A percentile compares a stretch with the other conserved stretches of the same genome.
Evolutionary conservation across 2,888 invertebrate genomes (phyloP).

Genomic region (Poecilus cupreus): DNA sequence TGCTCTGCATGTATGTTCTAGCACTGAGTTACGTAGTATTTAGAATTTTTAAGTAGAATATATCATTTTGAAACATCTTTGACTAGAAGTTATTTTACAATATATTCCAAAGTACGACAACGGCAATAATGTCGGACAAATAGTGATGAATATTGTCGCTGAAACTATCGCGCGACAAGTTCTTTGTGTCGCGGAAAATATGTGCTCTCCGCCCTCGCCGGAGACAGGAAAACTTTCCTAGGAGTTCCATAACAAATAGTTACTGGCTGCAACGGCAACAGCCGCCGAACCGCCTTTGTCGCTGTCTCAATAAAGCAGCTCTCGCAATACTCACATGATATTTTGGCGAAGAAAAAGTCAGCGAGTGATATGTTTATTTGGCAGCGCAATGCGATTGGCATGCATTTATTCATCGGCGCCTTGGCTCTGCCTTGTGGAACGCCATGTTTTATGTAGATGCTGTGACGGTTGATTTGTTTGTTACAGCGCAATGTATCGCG

Average conservation of each 20-base stretch:
- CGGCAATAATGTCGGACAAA: neutral
- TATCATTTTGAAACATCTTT: neutral
- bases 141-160: neutral
- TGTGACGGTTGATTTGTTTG: slow-evolving; percentile 63
- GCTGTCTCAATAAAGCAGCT: neutral
- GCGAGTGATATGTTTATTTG: neutral
- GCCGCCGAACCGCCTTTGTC: neutral
- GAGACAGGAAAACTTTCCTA: neutral
- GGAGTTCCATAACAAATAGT: neutral
- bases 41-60: neutral
- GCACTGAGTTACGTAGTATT: too few relatives aligned
- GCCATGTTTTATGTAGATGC: slow-evolving; percentile 15
- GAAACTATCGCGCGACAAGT: slow-evolving; percentile 2
- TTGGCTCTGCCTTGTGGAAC: neutral
- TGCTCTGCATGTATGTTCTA: too few relatives aligned
- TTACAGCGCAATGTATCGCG: slow-evolving; percentile 86
- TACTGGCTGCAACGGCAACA: neutral
- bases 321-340: neutral
- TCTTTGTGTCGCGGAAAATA: slow-evolving; percentile 4
- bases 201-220: neutral
- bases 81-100: neutral
- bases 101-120: neutral
- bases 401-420: slow-evolving; percentile 54
- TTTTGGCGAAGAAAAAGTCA: neutral
- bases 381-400: slow-evolving; percentile 31